Base-by-base conservation (phyloP, 2,797 vertebrate genomes). In the Xerus rutilus region DNA sequence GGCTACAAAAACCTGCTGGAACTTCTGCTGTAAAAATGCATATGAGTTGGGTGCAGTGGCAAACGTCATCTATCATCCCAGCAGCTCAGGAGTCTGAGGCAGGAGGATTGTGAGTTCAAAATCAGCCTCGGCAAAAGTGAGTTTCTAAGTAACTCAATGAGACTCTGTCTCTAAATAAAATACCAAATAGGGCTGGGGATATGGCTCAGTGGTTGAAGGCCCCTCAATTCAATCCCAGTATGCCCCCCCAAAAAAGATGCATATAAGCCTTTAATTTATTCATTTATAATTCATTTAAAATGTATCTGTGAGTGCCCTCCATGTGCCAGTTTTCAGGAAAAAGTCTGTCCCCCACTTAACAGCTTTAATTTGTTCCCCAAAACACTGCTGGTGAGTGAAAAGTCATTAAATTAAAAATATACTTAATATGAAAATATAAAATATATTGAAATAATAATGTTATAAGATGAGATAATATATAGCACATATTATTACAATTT, bases 331-430 rank as follows among this genome's bases (percentile, higher is more conserved):
- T 86, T 9, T 49, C 54, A 86, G 35, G 54, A 70, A 85, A 86
- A 79, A 90, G 67, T 54, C 17, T 93, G 32, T 69, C 15, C 45
- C 12, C 86, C 54, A n/a, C 21, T 89, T 85, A 88, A 74, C 6
- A 81, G 43, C 62, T 78, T 64, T 62, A 70, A 92, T 92, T 94
- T 8, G 90, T 76, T 59, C 64, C n/a, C 67, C 18, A 77, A 82
- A 95, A 82, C 23, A 15, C 28, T 85, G 32, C 73, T 64, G 43
- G 39, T 43, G 67, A 88, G 23, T 72, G 17, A 95, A 88, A 89
- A 77, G 62, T 70, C 52, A 89, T 70, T 86, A 94, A 89, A 64
- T 88, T 91, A 25, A 88, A 94, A 94, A 81, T 28, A 35, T 23
- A 81, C 28, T 14, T 32, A 78, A 35, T 35, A 54, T 76, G 15